Base-by-base conservation (phyloP, 2,797 vertebrate species). In the Pipistrellus pygmaeus region DNA sequence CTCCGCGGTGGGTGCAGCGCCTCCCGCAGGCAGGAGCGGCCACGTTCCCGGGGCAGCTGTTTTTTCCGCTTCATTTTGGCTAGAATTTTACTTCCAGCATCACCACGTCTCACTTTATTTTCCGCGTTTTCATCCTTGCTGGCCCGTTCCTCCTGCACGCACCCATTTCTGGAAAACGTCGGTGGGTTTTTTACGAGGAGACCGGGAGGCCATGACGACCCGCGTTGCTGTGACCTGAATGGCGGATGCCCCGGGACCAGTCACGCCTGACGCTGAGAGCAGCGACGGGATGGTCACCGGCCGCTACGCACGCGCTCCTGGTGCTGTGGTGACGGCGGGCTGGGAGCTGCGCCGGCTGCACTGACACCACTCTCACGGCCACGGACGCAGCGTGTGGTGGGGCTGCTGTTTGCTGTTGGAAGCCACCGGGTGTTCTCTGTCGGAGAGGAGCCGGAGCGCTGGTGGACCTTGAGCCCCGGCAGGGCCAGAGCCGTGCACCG, bases 121-220 rank as follows among this genome's bases (percentile, higher is more conserved):
- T 32, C 73, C 2, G 13, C 20, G 12, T 18, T 23, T 21, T 75
- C 35, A 6, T 32, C 85, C 2, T 55, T 14, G 57, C 9, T 4
- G 27, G 25, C 64, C 48, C 25, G 4, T 17, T 32, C 44, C 20
- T 13, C 62, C 71, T 10, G n/a, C 1, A 4, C 20, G 10, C 20
- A 9, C 5, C 41, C 6, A 0, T 7, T n/a, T 62, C 60, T 57
- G 20, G 14, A 20, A n/a, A 77, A 7, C 0, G 2, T 10, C 55
- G 14, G 10, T 2, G 1, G 30, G 30, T 4, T 18, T 75, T n/a
- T 13, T 20, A 1, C 18, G 4, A 51, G 60, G 71, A 21, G 55
- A 8, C 11, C 0, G 46, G 41, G 32, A 8, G 14, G 23, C 18
- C 1, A 7, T 0, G 1, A 6, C 4, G 1, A 2, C 20, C 11